Evolutionary conservation across 2,888 invertebrate genomes (phyloP).

Genomic region (Lomographa bimaculata): DNA sequence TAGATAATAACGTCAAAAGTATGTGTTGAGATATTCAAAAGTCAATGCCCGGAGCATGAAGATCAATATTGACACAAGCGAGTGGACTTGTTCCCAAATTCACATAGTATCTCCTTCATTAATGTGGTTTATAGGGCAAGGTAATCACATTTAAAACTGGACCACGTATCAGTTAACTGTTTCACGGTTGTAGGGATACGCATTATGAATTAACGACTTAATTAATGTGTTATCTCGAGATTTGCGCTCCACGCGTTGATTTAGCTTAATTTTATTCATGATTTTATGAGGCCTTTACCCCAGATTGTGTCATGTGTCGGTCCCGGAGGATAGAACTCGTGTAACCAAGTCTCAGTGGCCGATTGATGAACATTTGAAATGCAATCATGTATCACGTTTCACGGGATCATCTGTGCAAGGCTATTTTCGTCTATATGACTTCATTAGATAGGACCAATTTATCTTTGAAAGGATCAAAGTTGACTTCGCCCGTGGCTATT

Average conservation of each 20-base stretch:
- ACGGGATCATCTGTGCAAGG: constrained; percentile 24
- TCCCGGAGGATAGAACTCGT: constrained; percentile 30
- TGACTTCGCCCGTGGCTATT: too few relatives aligned
- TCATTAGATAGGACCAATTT: too few relatives aligned
- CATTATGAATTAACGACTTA: constrained; percentile 46
- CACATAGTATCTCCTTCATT: constrained; percentile 10
- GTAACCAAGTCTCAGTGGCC: constrained; percentile 24
- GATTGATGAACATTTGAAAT: constrained; percentile 24
- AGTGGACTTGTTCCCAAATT: constrained; percentile 2
- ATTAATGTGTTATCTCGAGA: constrained; percentile 50
- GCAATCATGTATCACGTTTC: constrained; percentile 30
- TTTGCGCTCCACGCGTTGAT: constrained; percentile 39
- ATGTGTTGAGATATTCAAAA: constrained; percentile 15
- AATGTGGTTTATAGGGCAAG: constrained; percentile 13
- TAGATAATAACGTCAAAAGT: constrained; percentile 19
- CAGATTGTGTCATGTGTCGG: constrained; percentile 22
- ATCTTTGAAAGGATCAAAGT: too few relatives aligned
- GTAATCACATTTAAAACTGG: constrained; percentile 16
- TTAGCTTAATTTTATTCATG: constrained; percentile 34
- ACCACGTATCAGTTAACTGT: constrained; percentile 36
- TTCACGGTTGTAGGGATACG: constrained; percentile 36
- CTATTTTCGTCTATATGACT: too few relatives aligned
- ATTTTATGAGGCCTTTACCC: constrained; percentile 34
- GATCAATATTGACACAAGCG: constrained; percentile 15
- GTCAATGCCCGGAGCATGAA: constrained; percentile 16